Evolutionary conservation across 2,888 invertebrate genomes (phyloP).

Genomic region (Sphaeridia pumilis): DNA sequence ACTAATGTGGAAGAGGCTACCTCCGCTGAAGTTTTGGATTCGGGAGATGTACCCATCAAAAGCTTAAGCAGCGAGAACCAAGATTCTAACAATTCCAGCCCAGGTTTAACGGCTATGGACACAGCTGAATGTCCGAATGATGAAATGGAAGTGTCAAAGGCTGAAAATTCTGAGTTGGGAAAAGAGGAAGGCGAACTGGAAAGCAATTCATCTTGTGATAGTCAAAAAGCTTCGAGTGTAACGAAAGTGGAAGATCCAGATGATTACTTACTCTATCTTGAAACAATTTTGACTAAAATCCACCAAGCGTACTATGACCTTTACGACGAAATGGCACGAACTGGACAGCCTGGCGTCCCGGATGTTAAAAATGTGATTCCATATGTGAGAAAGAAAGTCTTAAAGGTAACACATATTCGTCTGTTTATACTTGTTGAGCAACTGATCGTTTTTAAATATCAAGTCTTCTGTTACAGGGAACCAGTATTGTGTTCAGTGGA

Average conservation of each 20-base stretch:
- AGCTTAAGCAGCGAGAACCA: too few species aligned
- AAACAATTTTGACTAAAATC: constrained; percentile 77
- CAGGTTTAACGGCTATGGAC: too few species aligned
- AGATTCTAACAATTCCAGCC: too few species aligned
- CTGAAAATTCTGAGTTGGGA: neutral
- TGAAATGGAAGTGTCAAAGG: too few species aligned
- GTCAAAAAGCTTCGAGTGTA: constrained; percentile 2
- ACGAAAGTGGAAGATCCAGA: constrained; percentile 50
- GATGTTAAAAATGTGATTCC: constrained; percentile 71
- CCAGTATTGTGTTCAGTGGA: constrained; percentile 82
- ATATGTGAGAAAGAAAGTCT: constrained; percentile 64
- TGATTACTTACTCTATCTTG: constrained; percentile 82
- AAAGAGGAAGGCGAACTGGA: neutral
- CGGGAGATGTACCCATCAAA: too few species aligned
- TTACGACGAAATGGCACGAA: constrained; percentile 47
- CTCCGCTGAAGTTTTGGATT: too few species aligned
- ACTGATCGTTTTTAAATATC: constrained; percentile 4
- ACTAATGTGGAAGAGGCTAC: too few species aligned
- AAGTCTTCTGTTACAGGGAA: constrained; percentile 42
- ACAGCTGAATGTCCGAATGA: too few species aligned
- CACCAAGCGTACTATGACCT: constrained; percentile 67
- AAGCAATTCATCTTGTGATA: too few species aligned
- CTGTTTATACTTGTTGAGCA: too few species aligned
- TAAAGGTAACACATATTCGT: too few species aligned
- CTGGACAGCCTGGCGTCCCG: constrained; percentile 51